A percentile compares a stretch with the other conserved stretches of the same genome.
Conservation (phyloP, 2,888 invertebrate species). For the Stenotaenia linearis region DNA sequence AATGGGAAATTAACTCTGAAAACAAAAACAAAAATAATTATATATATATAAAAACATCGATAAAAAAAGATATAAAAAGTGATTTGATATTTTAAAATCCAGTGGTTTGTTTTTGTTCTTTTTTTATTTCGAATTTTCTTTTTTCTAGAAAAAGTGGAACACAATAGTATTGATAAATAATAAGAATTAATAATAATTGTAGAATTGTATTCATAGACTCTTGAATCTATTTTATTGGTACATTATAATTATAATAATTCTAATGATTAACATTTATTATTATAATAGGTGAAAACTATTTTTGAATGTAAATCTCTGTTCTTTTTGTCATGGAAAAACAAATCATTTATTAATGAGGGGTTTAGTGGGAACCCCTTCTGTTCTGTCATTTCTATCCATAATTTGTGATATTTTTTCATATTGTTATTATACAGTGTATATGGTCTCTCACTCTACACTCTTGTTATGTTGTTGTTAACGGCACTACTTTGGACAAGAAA, state of each 20-base stretch:
- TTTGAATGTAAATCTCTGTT: constrained; percentile 24
- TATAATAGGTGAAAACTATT: constrained; percentile 21
- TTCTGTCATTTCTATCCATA: constrained; percentile 31
- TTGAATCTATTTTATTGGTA: constrained; percentile 33
- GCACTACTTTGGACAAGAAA: constrained; percentile 26
- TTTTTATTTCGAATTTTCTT: not conserved
- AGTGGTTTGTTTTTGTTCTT: not conserved
- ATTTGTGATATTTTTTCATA: constrained; percentile 31
- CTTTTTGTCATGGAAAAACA: constrained; percentile 28
- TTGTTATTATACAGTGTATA: constrained; percentile 26
- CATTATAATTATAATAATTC: constrained; percentile 30
- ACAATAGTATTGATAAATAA: not conserved
- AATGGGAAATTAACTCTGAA: not conserved
- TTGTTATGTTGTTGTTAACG: constrained; percentile 26
- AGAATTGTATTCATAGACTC: constrained; percentile 32
- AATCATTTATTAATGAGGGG: constrained; percentile 21
- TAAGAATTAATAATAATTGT: constrained; percentile 11
- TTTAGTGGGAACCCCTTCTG: constrained; percentile 12
- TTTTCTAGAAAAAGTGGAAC: constrained; percentile 15
- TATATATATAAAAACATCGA: not conserved
- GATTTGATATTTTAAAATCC: not conserved
- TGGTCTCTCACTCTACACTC: constrained; percentile 26
- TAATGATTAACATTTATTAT: constrained; percentile 26
- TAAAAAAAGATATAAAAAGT: not conserved
- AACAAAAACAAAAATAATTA: not conserved